Evolutionary conservation across 2,888 invertebrate species (phyloP), one percentile per base, ranked within the genome.

Genomic region (Cheilosia vulpina): DNA sequence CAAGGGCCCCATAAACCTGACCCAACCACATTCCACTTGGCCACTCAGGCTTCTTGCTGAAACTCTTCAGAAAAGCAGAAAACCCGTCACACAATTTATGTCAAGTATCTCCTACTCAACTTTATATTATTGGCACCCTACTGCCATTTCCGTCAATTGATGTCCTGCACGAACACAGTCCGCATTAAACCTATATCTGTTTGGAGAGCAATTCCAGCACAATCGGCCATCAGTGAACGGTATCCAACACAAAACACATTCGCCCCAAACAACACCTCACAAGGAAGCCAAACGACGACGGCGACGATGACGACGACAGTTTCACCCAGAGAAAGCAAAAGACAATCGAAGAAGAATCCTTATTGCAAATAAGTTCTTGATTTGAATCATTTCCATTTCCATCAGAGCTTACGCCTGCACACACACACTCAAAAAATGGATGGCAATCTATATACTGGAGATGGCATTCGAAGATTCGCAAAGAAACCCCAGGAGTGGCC

Each of bases 311-410:
- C 47, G 41, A 60, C 66, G 41, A 79, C 65, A 50, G 50, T 13
- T 52, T 24, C 34, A 11, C n/a, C 9, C 34, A 6, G 17, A 34
- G 41, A 15, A 41, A 50, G 34, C 62, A 62, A 69, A 62, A 81
- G 76, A 81, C 81, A 81, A 81, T 77, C 45, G 77, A 65, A 66
- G 72, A 41, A 55, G 41, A 66, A 72, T 77, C 66, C 77, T 71
- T 72, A 77, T 72, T 58, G 72, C 77, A 71, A 82, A 82, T 77
- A 77, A 82, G 72, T 60, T 82, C 47, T 57, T 60, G 65, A 77
- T 77, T 82, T 72, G 55, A 34, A 77, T 62, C 63, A 65, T 75
- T 65, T 57, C 81, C 55, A 82, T 55, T 77, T 66, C 47, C 19
- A 19, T 47, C 47, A 17, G 50, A 47, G 38, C 47, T 6, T 19